These are phyloP conservation scores for Anas georgica DNA, from an alignment of 2,797 vertebrate species.

Conservation along the genomic window DNA sequence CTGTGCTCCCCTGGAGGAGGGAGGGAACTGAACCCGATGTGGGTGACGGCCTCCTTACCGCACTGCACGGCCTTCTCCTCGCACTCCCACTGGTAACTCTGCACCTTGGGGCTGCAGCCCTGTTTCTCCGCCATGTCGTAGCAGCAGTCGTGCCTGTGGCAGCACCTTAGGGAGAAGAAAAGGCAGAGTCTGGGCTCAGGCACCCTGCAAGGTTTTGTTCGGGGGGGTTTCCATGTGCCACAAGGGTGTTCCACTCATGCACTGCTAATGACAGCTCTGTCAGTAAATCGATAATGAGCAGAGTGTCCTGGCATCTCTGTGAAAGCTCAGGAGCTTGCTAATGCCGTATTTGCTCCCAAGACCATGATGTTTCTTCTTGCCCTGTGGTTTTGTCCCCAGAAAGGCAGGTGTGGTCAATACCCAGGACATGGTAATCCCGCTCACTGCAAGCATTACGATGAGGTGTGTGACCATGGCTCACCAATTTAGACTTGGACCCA, in stretches of 20 bases:
- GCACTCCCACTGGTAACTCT: slow-evolving; percentile 84
- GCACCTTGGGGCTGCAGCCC: slow-evolving; percentile 83
- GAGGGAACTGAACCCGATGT: fast-evolving
- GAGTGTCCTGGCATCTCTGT: neutral
- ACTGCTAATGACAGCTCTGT: fast-evolving
- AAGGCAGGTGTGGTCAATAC: neutral
- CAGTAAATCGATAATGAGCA: neutral
- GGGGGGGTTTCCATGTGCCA: neutral
- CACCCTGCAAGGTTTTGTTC: neutral
- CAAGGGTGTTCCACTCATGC: neutral
- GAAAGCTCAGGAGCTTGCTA: neutral
- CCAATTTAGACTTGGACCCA: neutral
- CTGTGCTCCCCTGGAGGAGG: neutral
- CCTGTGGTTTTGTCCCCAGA: neutral
- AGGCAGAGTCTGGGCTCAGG: neutral
- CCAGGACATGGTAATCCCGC: neutral
- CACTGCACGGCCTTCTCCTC: slow-evolving; percentile 80
- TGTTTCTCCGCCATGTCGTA: slow-evolving; percentile 84
- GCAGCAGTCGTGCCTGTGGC: slow-evolving; percentile 90
- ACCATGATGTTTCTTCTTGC: neutral
- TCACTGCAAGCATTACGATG: neutral
- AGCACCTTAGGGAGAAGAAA: slow-evolving; percentile 79
- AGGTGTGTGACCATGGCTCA: fast-evolving
- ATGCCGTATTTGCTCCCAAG: neutral
- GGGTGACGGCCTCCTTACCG: slow-evolving; percentile 72